These are phyloP conservation scores for Patagioenas fasciata DNA, from an alignment of 2,113 vertebrate species.

Conservation along the genomic window DNA sequence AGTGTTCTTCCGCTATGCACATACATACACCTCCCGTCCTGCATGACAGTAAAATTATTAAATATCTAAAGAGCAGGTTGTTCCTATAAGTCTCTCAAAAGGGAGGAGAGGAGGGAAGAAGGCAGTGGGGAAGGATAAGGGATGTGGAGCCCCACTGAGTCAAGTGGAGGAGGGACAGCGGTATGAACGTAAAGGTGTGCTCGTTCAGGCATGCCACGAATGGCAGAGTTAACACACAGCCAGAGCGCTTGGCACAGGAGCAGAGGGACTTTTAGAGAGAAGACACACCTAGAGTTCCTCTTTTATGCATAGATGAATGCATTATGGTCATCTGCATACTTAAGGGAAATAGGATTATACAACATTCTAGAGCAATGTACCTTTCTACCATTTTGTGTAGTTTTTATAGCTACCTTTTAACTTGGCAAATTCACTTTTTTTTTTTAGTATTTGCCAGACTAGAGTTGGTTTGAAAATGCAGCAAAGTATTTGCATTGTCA, in stretches of 20 bases:
- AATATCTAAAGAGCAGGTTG: neutral
- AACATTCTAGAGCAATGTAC: neutral
- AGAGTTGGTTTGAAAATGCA: neutral
- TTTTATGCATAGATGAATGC: neutral
- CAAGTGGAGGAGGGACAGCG: neutral
- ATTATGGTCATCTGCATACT: neutral
- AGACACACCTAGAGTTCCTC: neutral
- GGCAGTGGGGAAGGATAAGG: neutral
- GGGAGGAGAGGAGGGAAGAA: neutral
- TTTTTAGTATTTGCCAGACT: neutral
- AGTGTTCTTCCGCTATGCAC: neutral
- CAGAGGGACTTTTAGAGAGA: neutral
- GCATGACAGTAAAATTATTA: neutral
- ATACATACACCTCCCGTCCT: rapidly evolving
- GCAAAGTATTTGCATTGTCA: neutral
- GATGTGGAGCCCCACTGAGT: neutral
- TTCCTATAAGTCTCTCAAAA: neutral
- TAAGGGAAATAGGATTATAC: neutral
- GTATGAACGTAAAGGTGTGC: neutral
- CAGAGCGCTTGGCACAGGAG: neutral
- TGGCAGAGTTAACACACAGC: neutral
- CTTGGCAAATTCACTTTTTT: neutral
- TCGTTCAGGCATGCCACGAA: neutral
- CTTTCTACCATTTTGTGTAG: neutral
- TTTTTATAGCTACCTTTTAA: neutral